These are phyloP conservation scores for Turnix velox DNA, from an alignment of 2,113 vertebrate genomes.

Conservation along the genomic window DNA sequence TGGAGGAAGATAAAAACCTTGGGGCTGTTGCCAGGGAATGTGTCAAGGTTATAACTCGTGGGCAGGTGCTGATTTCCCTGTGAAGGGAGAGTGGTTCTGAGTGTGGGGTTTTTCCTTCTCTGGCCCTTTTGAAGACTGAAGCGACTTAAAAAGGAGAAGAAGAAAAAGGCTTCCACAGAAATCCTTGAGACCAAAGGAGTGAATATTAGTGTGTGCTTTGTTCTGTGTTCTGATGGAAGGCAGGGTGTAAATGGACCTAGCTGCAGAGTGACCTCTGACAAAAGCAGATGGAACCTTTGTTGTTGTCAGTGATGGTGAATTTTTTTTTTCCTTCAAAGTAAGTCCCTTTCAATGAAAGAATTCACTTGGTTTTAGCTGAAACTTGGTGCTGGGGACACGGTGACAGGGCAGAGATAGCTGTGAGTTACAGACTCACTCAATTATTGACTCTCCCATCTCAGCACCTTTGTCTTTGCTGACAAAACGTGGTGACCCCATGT, in stretches of 20 bases:
- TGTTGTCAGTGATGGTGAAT: background rate
- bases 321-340: background rate
- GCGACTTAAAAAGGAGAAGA: background rate
- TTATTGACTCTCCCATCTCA: constrained; percentile 26
- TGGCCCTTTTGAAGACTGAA: constrained; percentile 3
- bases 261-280: constrained; percentile 31
- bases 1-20: constrained; percentile 4
- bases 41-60: background rate
- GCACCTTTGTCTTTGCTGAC: constrained; percentile 34
- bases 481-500: background rate
- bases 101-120: background rate
- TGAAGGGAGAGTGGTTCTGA: background rate
- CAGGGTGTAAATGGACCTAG: constrained; percentile 28
- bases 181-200: background rate
- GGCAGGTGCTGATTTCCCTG: background rate
- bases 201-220: background rate
- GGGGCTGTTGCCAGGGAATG: background rate
- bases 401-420: constrained; percentile 15
- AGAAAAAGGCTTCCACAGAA: constrained; percentile 3
- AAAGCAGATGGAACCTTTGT: background rate
- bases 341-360: background rate
- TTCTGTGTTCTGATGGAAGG: constrained; percentile 1
- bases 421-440: constrained; percentile 38
- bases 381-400: background rate
- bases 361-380: background rate